A percentile compares a stretch with the other conserved stretches of the same genome.
Conservation (phyloP, 2,888 invertebrate species). For the Archaeoteleia sp. region DNA sequence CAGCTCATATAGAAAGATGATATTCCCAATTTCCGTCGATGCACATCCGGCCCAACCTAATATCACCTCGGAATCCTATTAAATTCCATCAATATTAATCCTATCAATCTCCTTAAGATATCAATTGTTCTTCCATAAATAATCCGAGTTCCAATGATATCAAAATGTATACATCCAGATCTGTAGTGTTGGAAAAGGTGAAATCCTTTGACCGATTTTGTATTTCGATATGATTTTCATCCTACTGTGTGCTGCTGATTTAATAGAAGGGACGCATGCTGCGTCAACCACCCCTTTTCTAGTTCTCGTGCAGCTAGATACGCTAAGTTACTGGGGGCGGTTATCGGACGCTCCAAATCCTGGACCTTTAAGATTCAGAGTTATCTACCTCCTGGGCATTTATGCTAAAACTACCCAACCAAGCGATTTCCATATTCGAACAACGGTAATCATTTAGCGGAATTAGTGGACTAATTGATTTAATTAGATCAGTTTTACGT, state of each 20-base stretch:
- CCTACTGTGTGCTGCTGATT: constrained; percentile 70
- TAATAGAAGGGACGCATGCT: constrained; percentile 71
- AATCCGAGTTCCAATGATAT: too few species aligned
- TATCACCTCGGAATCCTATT: constrained; percentile 42
- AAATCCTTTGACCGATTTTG: constrained; percentile 25
- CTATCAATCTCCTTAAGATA: too few species aligned
- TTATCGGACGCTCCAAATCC: constrained; percentile 68
- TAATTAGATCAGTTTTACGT: constrained; percentile 25
- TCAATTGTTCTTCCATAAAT: too few species aligned
- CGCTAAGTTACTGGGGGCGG: constrained; percentile 68
- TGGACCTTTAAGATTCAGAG: constrained; percentile 65
- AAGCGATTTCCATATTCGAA: constrained; percentile 36
- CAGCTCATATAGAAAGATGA: constrained; percentile 52
- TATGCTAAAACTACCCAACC: constrained; percentile 66
- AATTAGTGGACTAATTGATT: constrained; percentile 44
- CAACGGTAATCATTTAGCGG: constrained; percentile 44
- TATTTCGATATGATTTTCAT: constrained; percentile 60
- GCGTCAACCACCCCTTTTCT: constrained; percentile 63
- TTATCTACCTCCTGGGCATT: constrained; percentile 67
- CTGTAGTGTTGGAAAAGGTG: constrained; percentile 49
- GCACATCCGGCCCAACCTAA: constrained; percentile 42
- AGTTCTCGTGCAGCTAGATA: constrained; percentile 62
- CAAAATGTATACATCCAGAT: constrained; percentile 4
- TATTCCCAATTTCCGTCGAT: constrained; percentile 41
- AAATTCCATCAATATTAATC: constrained; percentile 44